phyloP scores from a whole-genome alignment of 2,113 vertebrate species.

The Percopsis transmontana region DNA sequence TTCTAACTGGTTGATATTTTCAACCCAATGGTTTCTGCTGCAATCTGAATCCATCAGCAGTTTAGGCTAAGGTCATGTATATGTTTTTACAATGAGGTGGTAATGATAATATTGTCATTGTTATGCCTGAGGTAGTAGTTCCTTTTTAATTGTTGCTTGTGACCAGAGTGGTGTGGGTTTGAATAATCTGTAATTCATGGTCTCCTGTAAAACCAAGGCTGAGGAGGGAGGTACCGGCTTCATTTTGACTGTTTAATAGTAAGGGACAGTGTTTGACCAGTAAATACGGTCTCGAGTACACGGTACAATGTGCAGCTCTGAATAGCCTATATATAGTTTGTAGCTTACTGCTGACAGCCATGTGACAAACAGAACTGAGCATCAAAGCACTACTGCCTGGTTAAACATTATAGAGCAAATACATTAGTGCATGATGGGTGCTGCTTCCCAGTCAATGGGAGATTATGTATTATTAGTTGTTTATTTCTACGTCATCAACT shows the following conservation, averaged over 20 bases:
- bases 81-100: neutral
- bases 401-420: conserved; percentile 15
- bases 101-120: neutral
- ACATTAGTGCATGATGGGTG: neutral
- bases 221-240: neutral
- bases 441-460: neutral
- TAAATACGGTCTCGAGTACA: neutral
- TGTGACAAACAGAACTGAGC: conserved; percentile 22
- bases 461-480: neutral
- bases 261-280: too few species aligned
- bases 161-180: neutral
- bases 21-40: neutral
- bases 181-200: too few species aligned
- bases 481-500: neutral
- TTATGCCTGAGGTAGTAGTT: neutral
- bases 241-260: neutral
- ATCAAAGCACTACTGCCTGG: neutral
- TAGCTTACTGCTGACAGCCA: conserved; percentile 24
- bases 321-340: conserved; percentile 12
- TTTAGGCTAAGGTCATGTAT: neutral
- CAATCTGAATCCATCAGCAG: neutral
- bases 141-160: neutral
- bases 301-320: conserved; percentile 17
- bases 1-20: too few species aligned
- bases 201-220: too few species aligned